Percentiles rank a stretch among this genome's conserved stretches.
These are phyloP conservation scores for Smithornis capensis DNA, from an alignment of 2,113 vertebrate species.

Conservation along the genomic window DNA sequence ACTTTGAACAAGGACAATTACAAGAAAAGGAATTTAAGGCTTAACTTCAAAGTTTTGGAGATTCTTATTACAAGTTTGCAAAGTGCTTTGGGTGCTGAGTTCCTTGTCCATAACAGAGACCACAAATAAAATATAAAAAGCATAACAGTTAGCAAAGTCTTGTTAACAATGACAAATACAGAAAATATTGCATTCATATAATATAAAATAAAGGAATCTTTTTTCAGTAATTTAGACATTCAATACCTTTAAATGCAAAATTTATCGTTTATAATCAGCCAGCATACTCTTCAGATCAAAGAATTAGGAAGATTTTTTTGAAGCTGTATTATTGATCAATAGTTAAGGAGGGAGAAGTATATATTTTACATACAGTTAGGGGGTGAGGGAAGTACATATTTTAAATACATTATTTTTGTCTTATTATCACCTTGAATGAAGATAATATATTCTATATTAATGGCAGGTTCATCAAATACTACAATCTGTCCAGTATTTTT, in stretches of 20 bases:
- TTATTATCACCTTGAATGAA: not conserved
- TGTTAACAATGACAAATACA: not conserved
- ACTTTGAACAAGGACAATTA: not conserved
- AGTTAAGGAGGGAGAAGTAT: not conserved
- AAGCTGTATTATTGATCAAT: not conserved
- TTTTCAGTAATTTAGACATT: not conserved
- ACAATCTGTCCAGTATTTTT: not conserved
- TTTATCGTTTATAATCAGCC: not conserved
- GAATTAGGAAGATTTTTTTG: not conserved
- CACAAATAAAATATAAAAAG: not conserved
- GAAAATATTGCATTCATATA: not conserved
- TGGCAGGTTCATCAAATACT: not conserved
- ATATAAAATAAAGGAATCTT: not conserved
- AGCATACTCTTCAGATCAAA: not conserved
- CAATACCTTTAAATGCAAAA: not conserved
- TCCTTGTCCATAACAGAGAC: not conserved
- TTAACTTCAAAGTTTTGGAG: not conserved
- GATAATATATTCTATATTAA: not conserved
- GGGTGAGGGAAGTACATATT: not conserved
- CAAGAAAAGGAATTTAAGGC: not conserved
- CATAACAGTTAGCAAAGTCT: not conserved
- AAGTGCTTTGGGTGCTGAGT: fast-evolving
- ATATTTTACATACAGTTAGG: not conserved
- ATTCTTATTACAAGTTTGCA: not conserved
- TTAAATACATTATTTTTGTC: not conserved